Conservation (phyloP, 2,888 invertebrate species). For the Cylloceria caligata region DNA sequence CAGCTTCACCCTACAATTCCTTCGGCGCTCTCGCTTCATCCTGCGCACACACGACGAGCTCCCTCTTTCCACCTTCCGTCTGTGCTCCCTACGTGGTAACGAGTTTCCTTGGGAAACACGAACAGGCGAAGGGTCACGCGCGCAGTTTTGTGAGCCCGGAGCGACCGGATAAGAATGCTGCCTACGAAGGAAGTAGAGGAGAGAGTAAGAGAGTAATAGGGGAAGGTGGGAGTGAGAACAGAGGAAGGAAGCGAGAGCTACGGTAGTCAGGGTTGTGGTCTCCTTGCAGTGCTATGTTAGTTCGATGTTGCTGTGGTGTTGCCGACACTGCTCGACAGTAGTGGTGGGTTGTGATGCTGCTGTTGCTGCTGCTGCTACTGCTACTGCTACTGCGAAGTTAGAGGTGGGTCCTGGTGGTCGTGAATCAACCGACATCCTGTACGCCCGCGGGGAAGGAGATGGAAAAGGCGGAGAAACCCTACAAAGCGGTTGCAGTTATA, state of each 20-base stretch:
- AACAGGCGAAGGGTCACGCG: constrained; percentile 58
- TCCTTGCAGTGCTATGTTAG: constrained; percentile 36
- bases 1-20: constrained; percentile 18
- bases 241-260: constrained; percentile 34
- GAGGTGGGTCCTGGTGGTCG: constrained; percentile 54
- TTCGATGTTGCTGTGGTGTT: constrained; percentile 34
- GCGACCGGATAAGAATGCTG: constrained; percentile 53
- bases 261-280: constrained; percentile 41
- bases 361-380: constrained; percentile 4
- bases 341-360: constrained; percentile 33
- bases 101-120: constrained; percentile 66
- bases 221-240: constrained; percentile 11
- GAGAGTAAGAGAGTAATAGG: not conserved
- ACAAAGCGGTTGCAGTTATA: constrained; percentile 68
- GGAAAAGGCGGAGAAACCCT: constrained; percentile 62
- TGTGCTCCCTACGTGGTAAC: constrained; percentile 53
- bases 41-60: constrained; percentile 17
- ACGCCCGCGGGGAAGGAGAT: constrained; percentile 17
- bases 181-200: constrained; percentile 44
- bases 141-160: constrained; percentile 50
- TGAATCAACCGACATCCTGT: constrained; percentile 59
- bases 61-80: constrained; percentile 22
- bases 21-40: constrained; percentile 40
- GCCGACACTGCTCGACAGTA: constrained; percentile 12
- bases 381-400: constrained; percentile 35